Conservation (phyloP, 2,797 vertebrate species). For the Tamandua tetradactyla region DNA sequence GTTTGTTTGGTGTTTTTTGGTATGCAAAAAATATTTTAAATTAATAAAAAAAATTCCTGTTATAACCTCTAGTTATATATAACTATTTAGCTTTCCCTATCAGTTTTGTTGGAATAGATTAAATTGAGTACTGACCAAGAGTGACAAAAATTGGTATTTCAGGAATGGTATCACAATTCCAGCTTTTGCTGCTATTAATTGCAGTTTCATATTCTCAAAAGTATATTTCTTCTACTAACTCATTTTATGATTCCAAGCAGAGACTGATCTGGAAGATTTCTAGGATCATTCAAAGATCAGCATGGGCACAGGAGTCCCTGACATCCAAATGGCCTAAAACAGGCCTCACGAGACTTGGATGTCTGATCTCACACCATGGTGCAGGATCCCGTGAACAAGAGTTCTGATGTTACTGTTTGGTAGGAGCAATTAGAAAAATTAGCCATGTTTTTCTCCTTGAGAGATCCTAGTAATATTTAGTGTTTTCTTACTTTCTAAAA, state of each 20-base stretch:
- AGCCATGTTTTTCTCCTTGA: background rate
- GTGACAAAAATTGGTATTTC: background rate
- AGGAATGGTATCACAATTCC: background rate
- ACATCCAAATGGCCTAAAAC: slow-evolving; percentile 32
- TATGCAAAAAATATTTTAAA: too few relatives aligned
- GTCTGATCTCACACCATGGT: background rate
- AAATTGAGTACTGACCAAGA: slow-evolving; percentile 21
- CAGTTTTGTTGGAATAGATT: slow-evolving; percentile 9
- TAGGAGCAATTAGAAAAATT: slow-evolving; percentile 12
- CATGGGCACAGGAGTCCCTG: background rate
- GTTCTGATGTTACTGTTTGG: background rate
- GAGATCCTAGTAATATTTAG: slow-evolving; percentile 34
- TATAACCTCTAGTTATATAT: slow-evolving; percentile 19
- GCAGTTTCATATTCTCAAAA: slow-evolving; percentile 4
- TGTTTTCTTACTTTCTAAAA: slow-evolving; percentile 15
- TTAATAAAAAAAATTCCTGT: too few relatives aligned
- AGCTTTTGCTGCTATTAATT: background rate
- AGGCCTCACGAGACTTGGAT: background rate
- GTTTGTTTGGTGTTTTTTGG: too few relatives aligned
- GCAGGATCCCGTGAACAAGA: background rate
- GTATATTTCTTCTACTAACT: slow-evolving; percentile 36
- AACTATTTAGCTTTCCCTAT: background rate
- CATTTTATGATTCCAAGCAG: background rate
- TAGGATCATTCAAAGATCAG: slow-evolving; percentile 34
- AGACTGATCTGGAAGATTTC: background rate